Conservation (phyloP, 2,888 invertebrate species). For the Parochlus steinenii region DNA sequence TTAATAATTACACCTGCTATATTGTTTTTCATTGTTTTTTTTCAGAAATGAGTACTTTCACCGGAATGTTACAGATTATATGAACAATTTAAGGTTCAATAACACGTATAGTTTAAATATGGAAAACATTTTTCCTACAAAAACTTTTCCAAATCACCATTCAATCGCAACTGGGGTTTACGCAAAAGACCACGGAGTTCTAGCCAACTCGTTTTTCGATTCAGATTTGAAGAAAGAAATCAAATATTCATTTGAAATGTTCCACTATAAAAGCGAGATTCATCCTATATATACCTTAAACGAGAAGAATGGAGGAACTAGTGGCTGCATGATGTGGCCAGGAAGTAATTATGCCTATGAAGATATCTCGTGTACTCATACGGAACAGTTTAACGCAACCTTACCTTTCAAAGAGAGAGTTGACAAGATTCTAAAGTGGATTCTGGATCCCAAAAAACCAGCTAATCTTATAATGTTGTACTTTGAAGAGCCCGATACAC, state of each 20-base stretch:
- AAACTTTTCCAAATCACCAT: slow-evolving; percentile 61
- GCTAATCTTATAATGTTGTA: slow-evolving; percentile 53
- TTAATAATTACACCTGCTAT: no score
- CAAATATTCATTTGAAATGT: slow-evolving; percentile 30
- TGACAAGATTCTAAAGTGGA: slow-evolving; percentile 37
- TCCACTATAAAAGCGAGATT: slow-evolving; percentile 36
- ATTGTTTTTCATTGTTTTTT: no score
- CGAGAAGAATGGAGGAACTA: slow-evolving; percentile 36
- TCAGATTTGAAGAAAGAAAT: slow-evolving; percentile 22
- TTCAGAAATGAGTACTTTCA: slow-evolving; percentile 50
- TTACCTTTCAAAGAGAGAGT: slow-evolving; percentile 36
- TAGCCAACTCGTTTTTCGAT: slow-evolving; percentile 44
- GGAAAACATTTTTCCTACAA: slow-evolving; percentile 46
- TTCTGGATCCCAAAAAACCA: slow-evolving; percentile 35
- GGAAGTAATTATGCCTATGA: slow-evolving; percentile 38
- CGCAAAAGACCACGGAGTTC: slow-evolving; percentile 49
- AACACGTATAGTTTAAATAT: slow-evolving; percentile 42
- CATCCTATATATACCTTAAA: slow-evolving; percentile 44
- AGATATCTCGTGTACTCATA: slow-evolving; percentile 31
- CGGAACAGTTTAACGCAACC: slow-evolving; percentile 26
- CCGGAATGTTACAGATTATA: slow-evolving; percentile 37
- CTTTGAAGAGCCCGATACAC: slow-evolving; percentile 50
- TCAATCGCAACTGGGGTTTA: slow-evolving; percentile 52
- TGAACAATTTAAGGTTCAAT: slow-evolving; percentile 35
- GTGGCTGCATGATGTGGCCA: slow-evolving; percentile 57